Evolutionary conservation across 2,797 vertebrate genomes (phyloP), one percentile per base, ranked within the genome.

Genomic region (Micropoecilia bifurca): DNA sequence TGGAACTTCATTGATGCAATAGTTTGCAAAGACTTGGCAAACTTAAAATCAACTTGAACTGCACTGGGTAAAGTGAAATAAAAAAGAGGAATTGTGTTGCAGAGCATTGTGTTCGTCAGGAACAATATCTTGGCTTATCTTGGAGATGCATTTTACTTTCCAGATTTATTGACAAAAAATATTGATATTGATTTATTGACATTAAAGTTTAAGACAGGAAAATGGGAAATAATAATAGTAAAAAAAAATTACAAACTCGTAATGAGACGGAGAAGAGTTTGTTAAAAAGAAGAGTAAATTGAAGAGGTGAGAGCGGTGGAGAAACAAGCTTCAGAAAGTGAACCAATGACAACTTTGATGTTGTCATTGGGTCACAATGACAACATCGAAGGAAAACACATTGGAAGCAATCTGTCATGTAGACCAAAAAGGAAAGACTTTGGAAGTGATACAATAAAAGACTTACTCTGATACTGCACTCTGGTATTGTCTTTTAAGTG

Each of bases 1-100:
- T 1, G 25, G 18, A 78, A 9, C n/a, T 69, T 89, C 46, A 76
- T 45, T 81, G 73, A 82, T 36, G 82, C 66, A 89, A 84, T 57
- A 73, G 36, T 69, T 84, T 69, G 73, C 71, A 83, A 82, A 86
- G 41, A n/a, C 25, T 63, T 80, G 79, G 68, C 79, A 84, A 80
- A 87, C 79, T 74, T 12, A 7, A 3, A 57, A 73, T 47, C 8
- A 14, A 7, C 73, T 83, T 71, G 10, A 76, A 6, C 68, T 39
- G 61, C 61, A 20, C 61, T 66, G 33, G 33, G 33, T 66, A 39
- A 69, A n/a, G 43, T 3, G 8, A 61, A 80, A 4, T 6, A 28
- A 71, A n/a, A 46, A 48, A 68, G 77, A 73, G 41, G 1, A 33
- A 55, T 30, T 25, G 20, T 13, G 0, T 18, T 3, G 13, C 33